Evolutionary conservation across 2,888 invertebrate species (phyloP), one percentile per base, ranked within the genome.

Genomic region (Rhogogaster chlorosoma): DNA sequence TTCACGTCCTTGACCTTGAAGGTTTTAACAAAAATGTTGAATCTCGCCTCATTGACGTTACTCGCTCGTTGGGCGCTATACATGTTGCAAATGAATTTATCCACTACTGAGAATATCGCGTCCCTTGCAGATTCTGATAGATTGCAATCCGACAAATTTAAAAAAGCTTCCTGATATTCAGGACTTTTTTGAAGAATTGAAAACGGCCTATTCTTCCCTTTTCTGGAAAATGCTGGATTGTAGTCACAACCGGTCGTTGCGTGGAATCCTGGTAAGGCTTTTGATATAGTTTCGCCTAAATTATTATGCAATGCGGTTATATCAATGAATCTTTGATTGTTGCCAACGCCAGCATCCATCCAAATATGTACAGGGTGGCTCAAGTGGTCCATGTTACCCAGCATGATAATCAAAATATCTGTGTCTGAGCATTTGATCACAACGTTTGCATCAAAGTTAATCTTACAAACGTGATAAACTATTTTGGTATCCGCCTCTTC

Each of bases 181-280:
- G 6, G 3, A 9, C 22, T 42, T 0, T 67, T 9, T 36, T 42
- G 6, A 18, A 71, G 71, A n/a, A 71, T 3, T 2, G 38, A n/a
- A 71, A 71, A 71, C 38, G 86, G 84, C 26, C 85, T 85, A 45
- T 82, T 53, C 78, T 89, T 87, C 0, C 87, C 86, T 86, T 88
- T 88, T 75, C 84, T 85, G 45, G 84, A 87, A 75, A 89, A 88
- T 1, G 87, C 73, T 10, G 89, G 87, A 70, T 88, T 88, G 45
- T 84, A 88, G 70, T 88, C 88, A 71, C 88, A 88, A 10, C 88
- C 88, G 0, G 87, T 89, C n/a, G 87, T 85, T 12, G 89, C 88
- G 61, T 89, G 88, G 75, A 88, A 87, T 26, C 86, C 88, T n/a
- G n/a, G n/a, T n/a, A n/a, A n/a, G n/a, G n/a, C n/a, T n/a, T n/a